phyloP scores from a whole-genome alignment of 2,888 invertebrate genomes.

The Acleris emargana region DNA sequence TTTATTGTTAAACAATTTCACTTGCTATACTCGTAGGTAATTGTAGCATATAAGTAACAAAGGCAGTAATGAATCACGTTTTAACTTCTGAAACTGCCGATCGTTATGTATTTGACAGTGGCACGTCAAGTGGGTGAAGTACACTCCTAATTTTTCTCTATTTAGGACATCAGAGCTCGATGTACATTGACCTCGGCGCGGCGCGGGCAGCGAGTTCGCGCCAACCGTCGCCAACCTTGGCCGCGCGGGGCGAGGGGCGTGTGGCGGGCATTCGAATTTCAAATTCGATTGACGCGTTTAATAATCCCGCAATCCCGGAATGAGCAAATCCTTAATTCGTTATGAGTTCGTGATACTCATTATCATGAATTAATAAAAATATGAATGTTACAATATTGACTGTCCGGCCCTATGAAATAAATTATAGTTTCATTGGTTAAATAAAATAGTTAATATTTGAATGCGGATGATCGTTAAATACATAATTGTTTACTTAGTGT shows the following conservation, averaged over 20 bases:
- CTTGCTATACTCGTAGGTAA: too few relatives aligned
- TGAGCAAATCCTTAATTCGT: conserved; percentile 26
- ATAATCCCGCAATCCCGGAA: conserved; percentile 30
- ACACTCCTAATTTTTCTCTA: conserved; percentile 46
- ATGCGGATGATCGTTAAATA: too few relatives aligned
- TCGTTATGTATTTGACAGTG: conserved; percentile 17
- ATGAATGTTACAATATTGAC: too few relatives aligned
- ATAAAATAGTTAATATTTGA: too few relatives aligned
- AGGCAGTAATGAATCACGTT: conserved; percentile 4
- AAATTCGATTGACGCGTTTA: conserved; percentile 41
- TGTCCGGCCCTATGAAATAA: too few relatives aligned
- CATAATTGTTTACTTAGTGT: too few relatives aligned
- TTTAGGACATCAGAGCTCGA: conserved; percentile 74
- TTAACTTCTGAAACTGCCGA: background rate
- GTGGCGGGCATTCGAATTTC: conserved; percentile 55
- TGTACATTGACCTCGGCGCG: conserved; percentile 79
- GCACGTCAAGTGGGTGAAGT: conserved; percentile 21
- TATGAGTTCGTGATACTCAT: background rate
- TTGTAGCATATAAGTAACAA: background rate
- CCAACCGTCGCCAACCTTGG: conserved; percentile 57
- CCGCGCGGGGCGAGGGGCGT: conserved; percentile 50
- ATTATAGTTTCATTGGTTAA: too few relatives aligned
- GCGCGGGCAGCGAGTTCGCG: conserved; percentile 56
- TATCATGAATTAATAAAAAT: too few relatives aligned
- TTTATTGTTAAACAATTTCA: too few relatives aligned